Percentiles rank a stretch among this genome's conserved stretches.
Evolutionary conservation across 2,113 vertebrate genomes (phyloP).

Genomic region (Chloropsis cyanopogon): DNA sequence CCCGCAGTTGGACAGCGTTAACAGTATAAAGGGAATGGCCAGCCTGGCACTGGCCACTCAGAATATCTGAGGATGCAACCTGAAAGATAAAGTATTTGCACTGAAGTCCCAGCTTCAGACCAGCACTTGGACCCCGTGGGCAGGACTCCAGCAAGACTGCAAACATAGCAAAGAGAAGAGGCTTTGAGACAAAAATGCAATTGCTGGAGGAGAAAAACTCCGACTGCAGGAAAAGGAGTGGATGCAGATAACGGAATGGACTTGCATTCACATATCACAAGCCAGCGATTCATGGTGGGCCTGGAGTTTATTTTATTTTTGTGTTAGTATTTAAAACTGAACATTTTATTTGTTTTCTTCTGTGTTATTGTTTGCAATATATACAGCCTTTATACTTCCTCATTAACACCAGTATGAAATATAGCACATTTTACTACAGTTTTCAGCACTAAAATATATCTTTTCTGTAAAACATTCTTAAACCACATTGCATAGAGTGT

Average conservation of each 20-base stretch:
- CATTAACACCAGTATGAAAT: slow-evolving; percentile 59
- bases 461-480: slow-evolving; percentile 52
- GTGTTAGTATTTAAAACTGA: slow-evolving; percentile 72
- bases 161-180: slow-evolving; percentile 5
- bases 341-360: slow-evolving; percentile 47
- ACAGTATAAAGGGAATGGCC: slow-evolving; percentile 22
- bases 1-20: neutral
- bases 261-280: slow-evolving; percentile 48
- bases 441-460: slow-evolving; percentile 57
- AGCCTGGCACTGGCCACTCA: slow-evolving; percentile 33
- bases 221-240: slow-evolving; percentile 20
- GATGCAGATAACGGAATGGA: neutral
- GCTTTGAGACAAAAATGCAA: slow-evolving; percentile 42
- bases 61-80: slow-evolving; percentile 36
- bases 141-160: slow-evolving; percentile 13
- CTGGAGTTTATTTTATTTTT: slow-evolving; percentile 70
- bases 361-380: slow-evolving; percentile 57
- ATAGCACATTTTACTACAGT: slow-evolving; percentile 52
- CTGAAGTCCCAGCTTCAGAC: slow-evolving; percentile 66
- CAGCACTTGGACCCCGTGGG: slow-evolving; percentile 38
- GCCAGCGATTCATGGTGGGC: slow-evolving; percentile 47
- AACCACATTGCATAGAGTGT: slow-evolving; percentile 9
- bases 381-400: slow-evolving; percentile 28
- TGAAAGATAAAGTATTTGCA: slow-evolving; percentile 60
- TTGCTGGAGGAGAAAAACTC: slow-evolving; percentile 28